Conservation (phyloP, 2,113 vertebrate genomes). For the Syrmaticus mikado region DNA sequence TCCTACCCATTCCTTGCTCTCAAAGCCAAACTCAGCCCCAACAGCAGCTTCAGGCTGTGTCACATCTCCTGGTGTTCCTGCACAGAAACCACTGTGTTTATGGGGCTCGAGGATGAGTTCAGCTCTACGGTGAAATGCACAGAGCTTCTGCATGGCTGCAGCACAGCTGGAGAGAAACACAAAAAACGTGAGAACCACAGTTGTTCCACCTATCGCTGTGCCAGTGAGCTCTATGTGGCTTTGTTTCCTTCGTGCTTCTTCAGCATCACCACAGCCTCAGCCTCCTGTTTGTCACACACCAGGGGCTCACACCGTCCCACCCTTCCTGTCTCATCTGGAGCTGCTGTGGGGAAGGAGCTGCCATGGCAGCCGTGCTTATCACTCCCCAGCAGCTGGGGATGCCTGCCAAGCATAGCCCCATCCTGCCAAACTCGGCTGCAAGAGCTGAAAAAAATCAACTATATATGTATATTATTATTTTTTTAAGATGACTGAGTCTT, state of each 20-base stretch:
- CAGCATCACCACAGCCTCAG: neutral
- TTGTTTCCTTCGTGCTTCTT: neutral
- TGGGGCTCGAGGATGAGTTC: neutral
- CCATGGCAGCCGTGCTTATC: neutral
- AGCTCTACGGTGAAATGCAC: neutral
- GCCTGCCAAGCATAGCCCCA: neutral
- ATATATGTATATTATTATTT: neutral
- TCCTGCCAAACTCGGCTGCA: neutral
- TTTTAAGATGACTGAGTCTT: neutral
- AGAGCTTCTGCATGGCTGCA: neutral
- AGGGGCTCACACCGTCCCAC: neutral
- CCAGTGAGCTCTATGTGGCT: accelerated
- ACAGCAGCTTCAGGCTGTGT: neutral
- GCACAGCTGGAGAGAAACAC: neutral
- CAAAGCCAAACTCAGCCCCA: neutral
- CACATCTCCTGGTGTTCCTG: neutral
- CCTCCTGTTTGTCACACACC: neutral
- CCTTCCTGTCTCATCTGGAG: slow-evolving; percentile 34
- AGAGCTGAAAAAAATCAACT: neutral
- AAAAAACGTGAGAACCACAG: neutral
- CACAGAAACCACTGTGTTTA: neutral
- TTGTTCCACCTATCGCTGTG: accelerated
- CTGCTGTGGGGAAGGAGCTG: neutral
- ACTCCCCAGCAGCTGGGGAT: neutral
- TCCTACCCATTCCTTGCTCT: neutral